Conservation (phyloP, 2,797 vertebrate genomes). For the Petrocephalus schoutedeni region DNA sequence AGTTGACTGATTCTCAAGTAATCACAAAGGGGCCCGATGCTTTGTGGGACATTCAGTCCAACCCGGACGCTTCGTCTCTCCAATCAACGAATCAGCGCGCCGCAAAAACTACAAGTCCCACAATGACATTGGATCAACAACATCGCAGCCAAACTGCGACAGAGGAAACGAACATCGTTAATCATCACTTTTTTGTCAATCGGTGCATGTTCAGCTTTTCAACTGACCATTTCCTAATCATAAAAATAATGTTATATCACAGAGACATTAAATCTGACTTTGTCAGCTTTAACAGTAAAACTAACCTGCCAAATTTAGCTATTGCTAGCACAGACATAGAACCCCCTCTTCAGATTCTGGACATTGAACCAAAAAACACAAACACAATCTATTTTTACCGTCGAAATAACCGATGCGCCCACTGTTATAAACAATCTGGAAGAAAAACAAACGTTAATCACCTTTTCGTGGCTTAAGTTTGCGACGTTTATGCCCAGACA, state of each 20-base stretch:
- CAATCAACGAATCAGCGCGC: not conserved
- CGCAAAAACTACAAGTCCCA: slow-evolving; percentile 27
- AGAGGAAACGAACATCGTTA: slow-evolving; percentile 7
- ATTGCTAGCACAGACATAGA: not conserved
- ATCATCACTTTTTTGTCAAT: not conserved
- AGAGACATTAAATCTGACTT: not conserved
- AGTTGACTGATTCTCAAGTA: not conserved
- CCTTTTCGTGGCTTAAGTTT: not conserved
- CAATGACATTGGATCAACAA: not conserved
- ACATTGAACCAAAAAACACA: not conserved
- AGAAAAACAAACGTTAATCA: not conserved
- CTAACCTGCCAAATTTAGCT: not conserved
- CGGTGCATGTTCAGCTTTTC: not conserved
- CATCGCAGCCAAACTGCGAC: slow-evolving; percentile 17
- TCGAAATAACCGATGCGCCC: not conserved
- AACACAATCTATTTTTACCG: not conserved
- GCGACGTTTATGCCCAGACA: not conserved
- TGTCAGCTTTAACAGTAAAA: not conserved
- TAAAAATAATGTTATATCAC: not conserved
- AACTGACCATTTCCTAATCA: not conserved
- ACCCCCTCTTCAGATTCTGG: not conserved
- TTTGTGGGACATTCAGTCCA: slow-evolving; percentile 22
- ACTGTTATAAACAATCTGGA: not conserved
- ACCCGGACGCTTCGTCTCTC: not conserved
- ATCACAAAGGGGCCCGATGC: not conserved